Conservation (phyloP, 2,113 vertebrate genomes). For the Aleadryas rufinucha region DNA sequence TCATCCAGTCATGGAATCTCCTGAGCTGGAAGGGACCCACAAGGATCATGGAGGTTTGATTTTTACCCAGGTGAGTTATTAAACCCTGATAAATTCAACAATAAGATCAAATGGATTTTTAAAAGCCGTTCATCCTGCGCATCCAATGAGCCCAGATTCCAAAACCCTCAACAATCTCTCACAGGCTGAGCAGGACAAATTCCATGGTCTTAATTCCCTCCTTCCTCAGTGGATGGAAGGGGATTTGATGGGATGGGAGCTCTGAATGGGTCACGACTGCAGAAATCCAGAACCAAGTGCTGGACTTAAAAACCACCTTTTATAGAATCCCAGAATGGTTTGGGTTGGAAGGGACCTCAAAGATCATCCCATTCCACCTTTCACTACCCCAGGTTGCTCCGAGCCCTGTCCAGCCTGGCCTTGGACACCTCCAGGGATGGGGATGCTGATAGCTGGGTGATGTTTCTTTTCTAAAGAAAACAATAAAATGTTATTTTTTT, state of each 20-base stretch:
- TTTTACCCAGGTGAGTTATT: background rate
- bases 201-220: background rate
- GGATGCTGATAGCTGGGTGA: background rate
- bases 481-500: background rate
- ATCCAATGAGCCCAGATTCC: background rate
- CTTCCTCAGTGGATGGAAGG: background rate
- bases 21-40: background rate
- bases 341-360: background rate
- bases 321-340: background rate
- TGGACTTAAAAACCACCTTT: background rate
- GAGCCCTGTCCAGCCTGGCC: fast-evolving
- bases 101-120: background rate
- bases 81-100: background rate
- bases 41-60: fast-evolving
- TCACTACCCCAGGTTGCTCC: background rate
- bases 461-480: background rate
- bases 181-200: background rate
- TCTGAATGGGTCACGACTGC: background rate
- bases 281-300: background rate
- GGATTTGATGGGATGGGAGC: background rate
- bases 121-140: fast-evolving
- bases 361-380: background rate
- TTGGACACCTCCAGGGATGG: no score
- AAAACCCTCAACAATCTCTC: fast-evolving
- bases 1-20: no score